Conservation (phyloP, 2,888 invertebrate species). For the Galeopsomyia nigrocyanea region DNA sequence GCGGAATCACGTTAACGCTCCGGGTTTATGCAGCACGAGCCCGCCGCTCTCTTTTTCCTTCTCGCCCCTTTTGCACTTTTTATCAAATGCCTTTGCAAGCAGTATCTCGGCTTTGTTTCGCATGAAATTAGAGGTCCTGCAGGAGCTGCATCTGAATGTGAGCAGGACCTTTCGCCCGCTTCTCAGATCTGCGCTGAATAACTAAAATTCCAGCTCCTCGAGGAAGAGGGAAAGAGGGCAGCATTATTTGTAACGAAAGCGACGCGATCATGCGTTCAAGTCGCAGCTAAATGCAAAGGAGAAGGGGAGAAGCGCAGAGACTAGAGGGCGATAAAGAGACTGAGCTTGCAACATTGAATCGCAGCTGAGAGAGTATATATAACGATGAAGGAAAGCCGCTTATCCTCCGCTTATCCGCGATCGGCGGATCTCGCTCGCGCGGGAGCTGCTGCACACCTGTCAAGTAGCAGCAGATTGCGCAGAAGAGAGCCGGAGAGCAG, state of each 20-base stretch:
- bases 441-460: no score
- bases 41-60: background rate
- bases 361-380: constrained; percentile 11
- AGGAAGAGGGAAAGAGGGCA: no score
- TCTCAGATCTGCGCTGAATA: background rate
- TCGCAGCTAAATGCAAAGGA: no score
- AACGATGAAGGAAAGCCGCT: constrained; percentile 31
- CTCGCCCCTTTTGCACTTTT: background rate
- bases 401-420: constrained; percentile 36
- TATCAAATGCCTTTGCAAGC: background rate
- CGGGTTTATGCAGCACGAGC: background rate
- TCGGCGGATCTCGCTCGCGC: constrained; percentile 8
- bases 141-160: no score
- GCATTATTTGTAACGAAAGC: background rate
- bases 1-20: constrained; percentile 30
- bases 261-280: background rate
- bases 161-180: background rate
- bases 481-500: background rate
- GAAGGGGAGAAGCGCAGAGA: no score
- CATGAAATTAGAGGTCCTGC: no score
- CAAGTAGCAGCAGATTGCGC: constrained; percentile 11
- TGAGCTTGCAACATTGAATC: no score
- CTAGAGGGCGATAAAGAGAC: no score
- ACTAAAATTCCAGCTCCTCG: background rate
- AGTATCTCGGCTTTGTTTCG: no score